A percentile compares a stretch with the other conserved stretches of the same genome.
These are phyloP conservation scores for Coleophora deauratella DNA, from an alignment of 2,888 invertebrate species.

Conservation along the genomic window DNA sequence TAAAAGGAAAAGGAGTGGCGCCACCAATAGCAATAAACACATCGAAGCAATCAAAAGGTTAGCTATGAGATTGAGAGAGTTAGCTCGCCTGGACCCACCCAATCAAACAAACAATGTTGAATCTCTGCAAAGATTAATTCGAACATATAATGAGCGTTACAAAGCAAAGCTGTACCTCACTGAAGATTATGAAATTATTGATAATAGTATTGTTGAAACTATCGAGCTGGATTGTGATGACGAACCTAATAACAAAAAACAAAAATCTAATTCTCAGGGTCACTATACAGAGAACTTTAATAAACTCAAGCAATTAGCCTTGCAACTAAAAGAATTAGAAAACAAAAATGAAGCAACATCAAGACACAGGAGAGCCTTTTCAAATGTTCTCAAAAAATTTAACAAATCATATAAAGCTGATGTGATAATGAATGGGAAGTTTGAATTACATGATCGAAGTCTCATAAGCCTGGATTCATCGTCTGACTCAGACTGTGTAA, in stretches of 20 bases:
- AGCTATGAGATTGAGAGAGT: constrained; percentile 29
- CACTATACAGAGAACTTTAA: constrained; percentile 36
- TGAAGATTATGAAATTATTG: constrained; percentile 30
- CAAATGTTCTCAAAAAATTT: constrained; percentile 47
- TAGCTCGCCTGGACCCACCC: constrained; percentile 18
- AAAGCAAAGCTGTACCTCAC: constrained; percentile 34
- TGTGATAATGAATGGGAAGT: constrained; percentile 36
- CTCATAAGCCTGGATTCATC: constrained; percentile 44
- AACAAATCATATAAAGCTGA: constrained; percentile 52
- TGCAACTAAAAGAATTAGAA: constrained; percentile 36
- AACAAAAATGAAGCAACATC: constrained; percentile 30
- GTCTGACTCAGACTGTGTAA: constrained; percentile 47
- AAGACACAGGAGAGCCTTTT: constrained; percentile 46
- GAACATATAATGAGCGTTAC: constrained; percentile 45
- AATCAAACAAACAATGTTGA: constrained; percentile 25
- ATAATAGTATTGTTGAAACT: constrained; percentile 42
- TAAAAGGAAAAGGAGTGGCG: constrained; percentile 24
- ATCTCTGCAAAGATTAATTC: constrained; percentile 33
- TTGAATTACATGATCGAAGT: constrained; percentile 39
- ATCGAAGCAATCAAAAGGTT: constrained; percentile 35
- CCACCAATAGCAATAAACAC: constrained; percentile 23
- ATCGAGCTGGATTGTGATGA: constrained; percentile 51
- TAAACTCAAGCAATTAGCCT: constrained; percentile 36
- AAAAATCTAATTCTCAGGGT: constrained; percentile 18
- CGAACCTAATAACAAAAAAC: constrained; percentile 32